Evolutionary conservation across 2,888 invertebrate genomes (phyloP).

Genomic region (Anthophora plumipes): DNA sequence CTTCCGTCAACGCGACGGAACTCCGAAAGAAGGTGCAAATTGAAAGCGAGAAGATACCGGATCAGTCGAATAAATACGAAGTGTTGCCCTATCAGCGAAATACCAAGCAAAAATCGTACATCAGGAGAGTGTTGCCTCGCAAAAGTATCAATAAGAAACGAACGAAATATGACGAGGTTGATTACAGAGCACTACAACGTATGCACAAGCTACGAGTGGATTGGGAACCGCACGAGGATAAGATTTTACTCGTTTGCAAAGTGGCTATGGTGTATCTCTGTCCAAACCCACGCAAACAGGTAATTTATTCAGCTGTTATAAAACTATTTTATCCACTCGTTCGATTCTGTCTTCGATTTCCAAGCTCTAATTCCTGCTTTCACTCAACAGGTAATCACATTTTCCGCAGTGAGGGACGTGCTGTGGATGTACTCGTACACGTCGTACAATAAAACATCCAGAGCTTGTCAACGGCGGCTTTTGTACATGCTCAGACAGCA

Average conservation of each 20-base stretch:
- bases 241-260: conserved; percentile 88
- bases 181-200: conserved; percentile 87
- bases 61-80: conserved; percentile 49
- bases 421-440: conserved; percentile 85
- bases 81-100: conserved; percentile 33
- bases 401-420: conserved; percentile 86
- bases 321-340: too few species aligned
- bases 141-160: conserved; percentile 69
- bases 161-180: conserved; percentile 87
- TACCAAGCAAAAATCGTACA: conserved; percentile 73
- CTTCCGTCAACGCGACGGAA: conserved; percentile 62
- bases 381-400: conserved; percentile 84
- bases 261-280: conserved; percentile 87
- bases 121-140: conserved; percentile 78
- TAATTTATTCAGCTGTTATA: too few species aligned
- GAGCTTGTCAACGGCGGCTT: conserved; percentile 88
- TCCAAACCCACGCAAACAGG: conserved; percentile 83
- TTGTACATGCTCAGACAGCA: conserved; percentile 87
- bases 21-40: conserved; percentile 51
- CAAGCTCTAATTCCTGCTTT: too few species aligned
- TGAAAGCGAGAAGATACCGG: conserved; percentile 1
- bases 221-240: conserved; percentile 90
- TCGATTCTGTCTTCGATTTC: too few species aligned
- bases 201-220: conserved; percentile 87
- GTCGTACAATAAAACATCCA: conserved; percentile 89